Base-by-base conservation (phyloP, 2,113 vertebrate genomes). In the Equus quagga region DNA sequence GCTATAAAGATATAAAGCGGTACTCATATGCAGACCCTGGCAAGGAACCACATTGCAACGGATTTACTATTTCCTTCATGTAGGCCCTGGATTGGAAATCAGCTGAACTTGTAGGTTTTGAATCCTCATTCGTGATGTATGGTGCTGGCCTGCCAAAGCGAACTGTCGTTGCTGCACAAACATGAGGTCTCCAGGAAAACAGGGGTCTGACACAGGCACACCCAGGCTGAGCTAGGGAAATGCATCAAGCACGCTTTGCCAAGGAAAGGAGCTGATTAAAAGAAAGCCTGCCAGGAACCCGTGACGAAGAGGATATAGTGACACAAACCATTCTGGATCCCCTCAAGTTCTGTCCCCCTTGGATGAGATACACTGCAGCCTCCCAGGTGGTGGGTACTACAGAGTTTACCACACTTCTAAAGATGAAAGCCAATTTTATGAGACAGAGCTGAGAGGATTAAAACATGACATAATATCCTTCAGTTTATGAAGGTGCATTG, bases 181-280 rank as follows among this genome's bases (percentile, higher is more conserved):
- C 78, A 72, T 4, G 31, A 72, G 64, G 54, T 92, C 94, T 96
- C 82, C 89, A 97, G 94, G 96, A 92, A 97, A 89, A 60, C 67
- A 49, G 49, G 19, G 31, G 18, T 56, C 46, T 87, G 81, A 87
- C 23, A 41, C 1, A 6, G 72, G 72, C 81, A 93, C 23, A 85
- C 58, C 72, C 76, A 64, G 70, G 31, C 49, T 78, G 44, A 56
- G 46, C 78, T 56, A 44, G 79, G n/a, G 18, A 93, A 94, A 78
- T 8, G 12, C 67, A 78, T 36, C 1, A 14, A 24, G 56, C 0
- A 0, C 26, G n/a, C 26, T 64, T 70, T 91, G 67, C 70, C 78
- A 85, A 92, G 60, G 90, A 46, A 76, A 84, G 51, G 21, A 91
- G 64, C 6, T 46, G 1, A 90, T 62, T 64, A 26, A 56, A 84